These are phyloP conservation scores for Pipa parva DNA, from an alignment of 2,113 vertebrate genomes.

Conservation along the genomic window DNA sequence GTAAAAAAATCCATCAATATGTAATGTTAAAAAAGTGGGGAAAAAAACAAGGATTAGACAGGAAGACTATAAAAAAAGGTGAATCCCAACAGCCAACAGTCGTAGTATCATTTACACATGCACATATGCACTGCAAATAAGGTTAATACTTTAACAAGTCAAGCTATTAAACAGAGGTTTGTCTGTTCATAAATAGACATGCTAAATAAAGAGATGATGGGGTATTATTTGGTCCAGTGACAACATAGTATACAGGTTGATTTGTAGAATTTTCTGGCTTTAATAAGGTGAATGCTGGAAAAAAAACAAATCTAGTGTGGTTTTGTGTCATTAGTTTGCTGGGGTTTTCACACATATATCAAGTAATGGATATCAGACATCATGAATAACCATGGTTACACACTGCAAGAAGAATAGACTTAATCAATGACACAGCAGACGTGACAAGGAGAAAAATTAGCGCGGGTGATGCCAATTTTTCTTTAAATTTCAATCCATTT, in stretches of 20 bases:
- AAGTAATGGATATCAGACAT: constrained; percentile 18
- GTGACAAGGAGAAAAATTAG: not conserved
- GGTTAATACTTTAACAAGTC: too few relatives aligned
- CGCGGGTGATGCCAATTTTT: constrained; percentile 5
- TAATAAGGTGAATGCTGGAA: not conserved
- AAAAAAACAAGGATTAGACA: too few relatives aligned
- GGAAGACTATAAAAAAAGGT: too few relatives aligned
- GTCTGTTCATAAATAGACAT: too few relatives aligned
- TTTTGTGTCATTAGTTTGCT: constrained; percentile 4
- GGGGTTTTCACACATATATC: constrained; percentile 14
- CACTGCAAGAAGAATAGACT: constrained; percentile 33
- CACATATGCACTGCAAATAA: too few relatives aligned
- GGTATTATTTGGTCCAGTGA: too few relatives aligned
- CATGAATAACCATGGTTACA: constrained; percentile 8
- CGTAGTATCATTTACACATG: too few relatives aligned
- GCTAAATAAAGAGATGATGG: too few relatives aligned
- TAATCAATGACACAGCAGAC: constrained; percentile 35
- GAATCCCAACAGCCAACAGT: too few relatives aligned
- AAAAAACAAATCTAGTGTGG: not conserved
- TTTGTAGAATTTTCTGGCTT: not conserved
- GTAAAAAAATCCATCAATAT: too few relatives aligned
- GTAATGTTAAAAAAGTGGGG: too few relatives aligned
- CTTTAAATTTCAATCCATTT: not conserved
- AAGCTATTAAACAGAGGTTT: too few relatives aligned
- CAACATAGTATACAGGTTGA: not conserved